phyloP scores from a whole-genome alignment of 2,888 invertebrate genomes.

The Chrysolina americana region DNA sequence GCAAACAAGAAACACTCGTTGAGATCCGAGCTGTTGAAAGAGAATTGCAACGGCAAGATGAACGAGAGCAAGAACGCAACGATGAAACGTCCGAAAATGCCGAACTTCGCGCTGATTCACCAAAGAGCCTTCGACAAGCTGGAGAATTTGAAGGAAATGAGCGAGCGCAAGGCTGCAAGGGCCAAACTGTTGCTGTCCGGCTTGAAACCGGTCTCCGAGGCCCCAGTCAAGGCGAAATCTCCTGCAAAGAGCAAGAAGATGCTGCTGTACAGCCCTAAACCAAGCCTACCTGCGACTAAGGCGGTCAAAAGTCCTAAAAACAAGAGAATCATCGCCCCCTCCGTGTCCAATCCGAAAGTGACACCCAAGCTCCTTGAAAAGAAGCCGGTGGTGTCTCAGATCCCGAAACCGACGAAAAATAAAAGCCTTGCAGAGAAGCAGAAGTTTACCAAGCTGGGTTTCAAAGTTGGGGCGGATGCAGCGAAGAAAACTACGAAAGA shows the following conservation, averaged over 20 bases:
- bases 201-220: slow-evolving; percentile 51
- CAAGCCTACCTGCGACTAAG: slow-evolving; percentile 8
- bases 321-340: neutral
- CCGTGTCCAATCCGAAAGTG: neutral
- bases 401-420: slow-evolving; percentile 29
- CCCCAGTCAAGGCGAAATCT: slow-evolving; percentile 24
- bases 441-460: slow-evolving; percentile 53
- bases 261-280: slow-evolving; percentile 31
- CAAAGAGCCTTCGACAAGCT: slow-evolving; percentile 77
- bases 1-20: slow-evolving; percentile 18
- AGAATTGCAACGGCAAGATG: slow-evolving; percentile 7
- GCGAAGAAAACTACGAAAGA: slow-evolving; percentile 43
- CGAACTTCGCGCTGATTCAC: slow-evolving; percentile 80
- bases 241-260: slow-evolving; percentile 32
- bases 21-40: slow-evolving; percentile 1
- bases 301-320: neutral
- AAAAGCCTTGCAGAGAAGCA: slow-evolving; percentile 30
- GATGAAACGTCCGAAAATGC: slow-evolving; percentile 70
- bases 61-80: slow-evolving; percentile 18
- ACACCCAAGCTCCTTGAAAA: neutral
- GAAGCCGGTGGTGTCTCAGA: slow-evolving; percentile 5
- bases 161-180: slow-evolving; percentile 70
- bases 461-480: slow-evolving; percentile 46
- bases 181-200: slow-evolving; percentile 68
- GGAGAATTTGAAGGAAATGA: slow-evolving; percentile 78